Base-by-base conservation (phyloP, 2,888 invertebrate species). In the Drepana falcataria region DNA sequence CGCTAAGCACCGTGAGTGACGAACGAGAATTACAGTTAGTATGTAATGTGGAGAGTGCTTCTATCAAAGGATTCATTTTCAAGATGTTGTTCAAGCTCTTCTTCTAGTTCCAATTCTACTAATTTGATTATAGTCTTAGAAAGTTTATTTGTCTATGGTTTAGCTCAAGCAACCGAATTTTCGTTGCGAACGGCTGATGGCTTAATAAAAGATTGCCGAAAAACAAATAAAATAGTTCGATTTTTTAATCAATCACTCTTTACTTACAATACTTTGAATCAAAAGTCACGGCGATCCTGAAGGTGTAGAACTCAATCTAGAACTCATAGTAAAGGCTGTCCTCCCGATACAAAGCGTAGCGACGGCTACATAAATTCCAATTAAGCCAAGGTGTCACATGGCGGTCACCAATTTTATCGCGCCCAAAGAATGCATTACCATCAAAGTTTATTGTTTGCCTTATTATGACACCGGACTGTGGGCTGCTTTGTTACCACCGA, bases 351-450 rank as follows among this genome's bases (percentile, higher is more conserved):
- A 75, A 77, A 77, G 72, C 73, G 73, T 74, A 68, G 62, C 71
- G 71, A 68, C 72, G 76, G 73, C 78, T 73, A 83, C 85, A 89
- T 88, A 88, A 89, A 89, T 89, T 87, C 79, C 84, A 87, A 88
- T 88, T 88, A 88, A 83, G 77, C 57, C 63, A 69, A 83, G 81
- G 82, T 83, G 83, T 83, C 80, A 83, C 76, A 77, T 76, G 64
- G 75, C 72, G 73, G 74, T 77, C 81, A 76, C 73, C 66, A 74
- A 70, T 69, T 73, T 79, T 83, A 83, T 81, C 83, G 72, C 66
- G 57, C 69, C 65, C 68, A 74, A 76, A 75, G 75, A 76, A 77
- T 75, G 70, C 71, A 75, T 77, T 77, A 73, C 71, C 69, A 68
- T 64, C 77, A 64, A 70, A 72, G 68, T 78, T 79, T 79, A 83